Evolutionary conservation across 2,113 vertebrate species (phyloP), one percentile per base, ranked within the genome.

Genomic region (Tyrannus savana): DNA sequence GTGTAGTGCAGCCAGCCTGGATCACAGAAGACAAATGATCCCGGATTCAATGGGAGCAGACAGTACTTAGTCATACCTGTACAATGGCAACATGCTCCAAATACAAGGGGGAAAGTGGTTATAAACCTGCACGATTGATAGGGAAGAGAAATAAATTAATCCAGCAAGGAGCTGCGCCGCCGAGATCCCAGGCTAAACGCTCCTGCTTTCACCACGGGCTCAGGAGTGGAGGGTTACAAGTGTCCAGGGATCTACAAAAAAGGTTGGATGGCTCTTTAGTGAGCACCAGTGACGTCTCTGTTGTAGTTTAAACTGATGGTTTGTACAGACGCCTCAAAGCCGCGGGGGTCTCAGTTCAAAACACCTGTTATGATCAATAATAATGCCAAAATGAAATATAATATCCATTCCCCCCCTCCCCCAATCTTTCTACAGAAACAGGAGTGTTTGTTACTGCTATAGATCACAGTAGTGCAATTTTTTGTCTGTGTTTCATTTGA

Each of bases 21-120:
- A 97, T 96, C 97, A 97, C 91, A 84, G 92, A 97, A 99, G 98
- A 99, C 98, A 98, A 98, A 99, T 95, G 97, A 98, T 96, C 94
- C 98, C 95, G 22, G 76, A 97, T 94, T 97, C 97, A 83, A 92
- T 3, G 96, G 98, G 98, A 98, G 87, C 95, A 97, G 98, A 96
- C 98, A 50, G 92, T 60, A 62, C 83, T 97, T 98, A 97, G 96
- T 97, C 98, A 97, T 97, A 99, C 98, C 99, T 99, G 98, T 80
- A 97, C 97, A 62, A 55, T 1, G 63, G 82, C 62, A 31, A 71
- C 25, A 14, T 9, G 1, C 81, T 71, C 88, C 74, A 19, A 8
- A 60, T 37, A 16, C 18, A 28, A 59, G 19, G 84, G 86, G 86
- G 93, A 83, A 88, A 86, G 64, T 5, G 59, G 19, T 17, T 41